A percentile compares a stretch with the other conserved stretches of the same genome.
These are phyloP conservation scores for Solea solea DNA, from an alignment of 2,113 vertebrate genomes.

Conservation along the genomic window DNA sequence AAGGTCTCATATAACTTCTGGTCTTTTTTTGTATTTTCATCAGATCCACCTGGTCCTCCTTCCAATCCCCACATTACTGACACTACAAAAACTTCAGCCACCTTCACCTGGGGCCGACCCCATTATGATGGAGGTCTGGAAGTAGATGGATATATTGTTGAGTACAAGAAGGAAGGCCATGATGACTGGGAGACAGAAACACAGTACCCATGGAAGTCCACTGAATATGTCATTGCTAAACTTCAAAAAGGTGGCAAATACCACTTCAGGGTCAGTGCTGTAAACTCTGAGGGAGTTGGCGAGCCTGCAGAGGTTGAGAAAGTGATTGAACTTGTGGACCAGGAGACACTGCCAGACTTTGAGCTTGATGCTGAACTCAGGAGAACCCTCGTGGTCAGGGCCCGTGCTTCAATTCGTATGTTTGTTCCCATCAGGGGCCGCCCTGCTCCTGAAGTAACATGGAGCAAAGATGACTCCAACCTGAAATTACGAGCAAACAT, in stretches of 20 bases:
- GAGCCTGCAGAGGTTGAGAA: conserved; percentile 91
- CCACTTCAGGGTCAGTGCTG: conserved; percentile 92
- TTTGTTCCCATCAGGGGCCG: conserved; percentile 96
- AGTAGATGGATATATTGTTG: conserved; percentile 93
- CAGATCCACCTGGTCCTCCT: conserved; percentile 97
- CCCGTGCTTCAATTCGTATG: conserved; percentile 92
- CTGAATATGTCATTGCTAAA: conserved; percentile 91
- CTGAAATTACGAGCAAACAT: conserved; percentile 92
- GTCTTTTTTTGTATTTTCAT: conserved; percentile 10
- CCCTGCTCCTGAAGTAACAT: conserved; percentile 94
- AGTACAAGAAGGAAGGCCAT: conserved; percentile 94
- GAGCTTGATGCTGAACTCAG: conserved; percentile 96
- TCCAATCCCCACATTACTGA: conserved; percentile 92
- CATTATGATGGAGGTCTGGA: conserved; percentile 97
- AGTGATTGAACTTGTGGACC: conserved; percentile 89
- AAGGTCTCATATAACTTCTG: not conserved
- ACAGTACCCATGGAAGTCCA: conserved; percentile 87
- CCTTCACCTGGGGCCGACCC: conserved; percentile 91
- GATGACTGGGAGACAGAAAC: conserved; percentile 95
- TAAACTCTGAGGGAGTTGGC: conserved; percentile 92
- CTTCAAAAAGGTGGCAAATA: conserved; percentile 94
- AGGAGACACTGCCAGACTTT: conserved; percentile 92
- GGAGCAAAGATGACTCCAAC: conserved; percentile 91
- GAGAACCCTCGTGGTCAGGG: conserved; percentile 94
- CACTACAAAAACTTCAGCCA: conserved; percentile 95